Conservation (phyloP, 92 coral and sea anemone species). For the Umimayanthus kanabou region DNA sequence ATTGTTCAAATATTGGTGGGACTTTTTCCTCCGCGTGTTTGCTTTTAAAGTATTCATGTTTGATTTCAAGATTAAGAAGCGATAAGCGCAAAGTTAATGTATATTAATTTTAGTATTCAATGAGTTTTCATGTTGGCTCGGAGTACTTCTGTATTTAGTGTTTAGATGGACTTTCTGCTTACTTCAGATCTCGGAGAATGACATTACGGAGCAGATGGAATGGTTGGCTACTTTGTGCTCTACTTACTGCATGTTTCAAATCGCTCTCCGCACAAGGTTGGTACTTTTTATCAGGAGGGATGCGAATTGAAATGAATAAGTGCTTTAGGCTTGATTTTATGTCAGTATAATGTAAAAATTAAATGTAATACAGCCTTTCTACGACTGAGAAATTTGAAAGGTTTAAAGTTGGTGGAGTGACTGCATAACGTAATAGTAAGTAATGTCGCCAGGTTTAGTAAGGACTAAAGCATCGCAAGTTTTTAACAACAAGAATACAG, state of each 20-base stretch:
- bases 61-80: neutral
- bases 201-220: neutral
- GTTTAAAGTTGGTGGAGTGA: neutral
- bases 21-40: conserved; percentile 20
- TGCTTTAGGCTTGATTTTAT: too few species aligned
- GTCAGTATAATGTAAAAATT: too few species aligned
- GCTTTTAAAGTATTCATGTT: conserved; percentile 14
- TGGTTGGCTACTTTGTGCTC: conserved; percentile 9
- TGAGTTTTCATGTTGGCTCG: neutral
- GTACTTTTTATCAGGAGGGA: neutral
- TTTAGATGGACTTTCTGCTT: neutral
- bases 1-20: conserved; percentile 9
- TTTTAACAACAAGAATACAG: too few species aligned
- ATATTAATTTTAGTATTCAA: conserved; percentile 1
- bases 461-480: neutral
- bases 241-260: neutral
- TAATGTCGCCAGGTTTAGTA: too few species aligned
- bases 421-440: neutral
- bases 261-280: conserved; percentile 7
- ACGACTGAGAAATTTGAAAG: neutral
- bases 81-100: neutral
- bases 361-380: neutral
- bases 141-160: neutral
- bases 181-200: neutral
- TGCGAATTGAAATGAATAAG: neutral